These are phyloP conservation scores for Brachionus sp. DNA, from an alignment of 1,140 invertebrate genomes.

Conservation along the genomic window DNA sequence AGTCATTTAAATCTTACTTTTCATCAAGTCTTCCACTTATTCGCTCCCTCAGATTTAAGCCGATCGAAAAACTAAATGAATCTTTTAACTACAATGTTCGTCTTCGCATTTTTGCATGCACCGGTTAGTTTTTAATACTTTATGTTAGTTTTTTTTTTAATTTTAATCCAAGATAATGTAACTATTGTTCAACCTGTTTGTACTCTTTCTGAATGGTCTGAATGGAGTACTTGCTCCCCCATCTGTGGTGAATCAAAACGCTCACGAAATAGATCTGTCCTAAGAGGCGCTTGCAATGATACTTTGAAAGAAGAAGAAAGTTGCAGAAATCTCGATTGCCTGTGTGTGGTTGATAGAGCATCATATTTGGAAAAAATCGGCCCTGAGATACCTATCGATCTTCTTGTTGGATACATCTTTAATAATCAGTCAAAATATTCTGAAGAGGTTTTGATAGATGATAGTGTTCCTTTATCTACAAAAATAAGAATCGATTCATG, in stretches of 20 bases:
- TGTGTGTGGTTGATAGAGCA: not conserved
- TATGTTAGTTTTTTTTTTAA: not conserved
- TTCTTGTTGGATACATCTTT: not conserved
- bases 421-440: not conserved
- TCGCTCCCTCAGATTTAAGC: not conserved
- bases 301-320: not conserved
- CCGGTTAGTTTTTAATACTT: not conserved
- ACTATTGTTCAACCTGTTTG: not conserved
- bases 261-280: not conserved
- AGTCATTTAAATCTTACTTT: not conserved
- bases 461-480: not conserved
- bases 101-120: not conserved
- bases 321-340: not conserved
- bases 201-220: not conserved
- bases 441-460: not conserved
- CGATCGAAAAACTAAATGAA: not conserved
- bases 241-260: not conserved
- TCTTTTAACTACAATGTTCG: not conserved
- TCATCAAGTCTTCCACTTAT: not conserved
- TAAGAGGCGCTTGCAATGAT: not conserved
- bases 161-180: not conserved
- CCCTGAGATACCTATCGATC: not conserved
- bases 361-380: not conserved
- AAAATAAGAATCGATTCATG: conserved; percentile 7
- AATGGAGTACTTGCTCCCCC: not conserved